Percentiles rank a stretch among this genome's conserved stretches.
These are phyloP conservation scores for Ptychobarbus kaznakovi DNA, from an alignment of 2,797 vertebrate species.

Conservation along the genomic window DNA sequence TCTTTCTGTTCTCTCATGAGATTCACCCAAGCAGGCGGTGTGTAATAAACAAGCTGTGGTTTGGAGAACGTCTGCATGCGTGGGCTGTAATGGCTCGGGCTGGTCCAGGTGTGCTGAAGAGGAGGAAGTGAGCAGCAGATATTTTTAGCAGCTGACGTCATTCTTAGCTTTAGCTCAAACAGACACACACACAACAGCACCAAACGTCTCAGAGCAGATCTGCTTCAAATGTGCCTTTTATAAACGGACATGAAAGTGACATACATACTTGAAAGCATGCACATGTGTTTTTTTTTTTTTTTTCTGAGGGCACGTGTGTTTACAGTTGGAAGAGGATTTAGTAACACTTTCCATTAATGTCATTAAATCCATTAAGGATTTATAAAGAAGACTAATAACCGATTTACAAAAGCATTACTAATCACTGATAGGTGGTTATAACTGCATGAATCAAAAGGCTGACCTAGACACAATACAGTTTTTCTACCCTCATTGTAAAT, in stretches of 20 bases:
- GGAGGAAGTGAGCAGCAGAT: slow-evolving; percentile 12
- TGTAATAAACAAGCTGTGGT: no score
- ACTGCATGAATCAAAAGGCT: background rate
- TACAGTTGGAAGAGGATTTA: no score
- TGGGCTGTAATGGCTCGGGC: no score
- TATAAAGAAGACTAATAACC: background rate
- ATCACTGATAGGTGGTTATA: background rate
- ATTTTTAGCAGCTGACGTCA: slow-evolving; percentile 73
- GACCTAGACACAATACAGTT: background rate
- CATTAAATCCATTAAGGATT: background rate
- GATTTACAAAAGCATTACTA: background rate
- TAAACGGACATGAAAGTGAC: background rate
- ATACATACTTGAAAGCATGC: no score
- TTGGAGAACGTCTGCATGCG: no score
- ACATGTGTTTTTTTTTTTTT: no score
- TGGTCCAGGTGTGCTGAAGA: slow-evolving; percentile 46
- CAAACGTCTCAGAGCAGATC: background rate
- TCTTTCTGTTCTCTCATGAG: no score
- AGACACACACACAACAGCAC: background rate
- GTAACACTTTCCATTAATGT: slow-evolving; percentile 4
- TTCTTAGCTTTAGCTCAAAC: slow-evolving; percentile 52
- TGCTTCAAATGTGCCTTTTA: background rate
- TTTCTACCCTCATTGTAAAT: background rate
- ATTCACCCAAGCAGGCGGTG: no score
- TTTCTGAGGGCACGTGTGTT: no score